Evolutionary conservation across 2,888 invertebrate species (phyloP).

Genomic region (Sisyra terminalis): DNA sequence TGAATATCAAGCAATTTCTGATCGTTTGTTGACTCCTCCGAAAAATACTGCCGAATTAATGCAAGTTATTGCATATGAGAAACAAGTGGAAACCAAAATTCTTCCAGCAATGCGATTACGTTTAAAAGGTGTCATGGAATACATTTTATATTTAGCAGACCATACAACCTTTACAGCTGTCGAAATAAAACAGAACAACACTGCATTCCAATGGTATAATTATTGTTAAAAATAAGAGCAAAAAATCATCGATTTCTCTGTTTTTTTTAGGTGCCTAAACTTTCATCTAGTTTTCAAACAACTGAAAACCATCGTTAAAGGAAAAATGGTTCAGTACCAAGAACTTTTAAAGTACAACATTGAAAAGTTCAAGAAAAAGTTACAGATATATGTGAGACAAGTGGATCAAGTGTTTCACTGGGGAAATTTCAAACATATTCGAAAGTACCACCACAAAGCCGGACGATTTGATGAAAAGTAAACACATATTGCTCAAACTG

Average conservation of each 20-base stretch:
- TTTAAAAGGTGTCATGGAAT: conserved; percentile 46
- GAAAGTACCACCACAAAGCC: conserved; percentile 69
- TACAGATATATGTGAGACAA: conserved; percentile 62
- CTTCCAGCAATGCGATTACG: conserved; percentile 60
- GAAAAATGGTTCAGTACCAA: conserved; percentile 77
- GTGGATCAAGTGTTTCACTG: conserved; percentile 74
- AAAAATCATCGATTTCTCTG: background rate
- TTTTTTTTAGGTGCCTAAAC: conserved; percentile 43
- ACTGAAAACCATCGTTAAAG: conserved; percentile 59
- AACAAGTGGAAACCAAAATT: conserved; percentile 54
- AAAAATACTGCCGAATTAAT: conserved; percentile 73
- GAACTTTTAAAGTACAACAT: conserved; percentile 61
- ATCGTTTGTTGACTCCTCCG: conserved; percentile 62
- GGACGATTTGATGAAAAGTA: conserved; percentile 53
- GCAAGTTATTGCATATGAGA: conserved; percentile 62
- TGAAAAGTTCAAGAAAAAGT: conserved; percentile 64
- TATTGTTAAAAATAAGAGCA: background rate
- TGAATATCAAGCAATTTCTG: conserved; percentile 68
- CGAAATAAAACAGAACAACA: conserved; percentile 79
- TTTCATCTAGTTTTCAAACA: conserved; percentile 72
- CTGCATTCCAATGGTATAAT: conserved; percentile 64
- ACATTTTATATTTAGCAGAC: conserved; percentile 72
- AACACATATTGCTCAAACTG: background rate
- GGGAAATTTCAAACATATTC: conserved; percentile 70
- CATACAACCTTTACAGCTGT: conserved; percentile 62